Percentiles rank a stretch among this genome's conserved stretches.
Conservation (phyloP, 1,140 invertebrate species). For the Venustaconcha ellipsiformis region DNA sequence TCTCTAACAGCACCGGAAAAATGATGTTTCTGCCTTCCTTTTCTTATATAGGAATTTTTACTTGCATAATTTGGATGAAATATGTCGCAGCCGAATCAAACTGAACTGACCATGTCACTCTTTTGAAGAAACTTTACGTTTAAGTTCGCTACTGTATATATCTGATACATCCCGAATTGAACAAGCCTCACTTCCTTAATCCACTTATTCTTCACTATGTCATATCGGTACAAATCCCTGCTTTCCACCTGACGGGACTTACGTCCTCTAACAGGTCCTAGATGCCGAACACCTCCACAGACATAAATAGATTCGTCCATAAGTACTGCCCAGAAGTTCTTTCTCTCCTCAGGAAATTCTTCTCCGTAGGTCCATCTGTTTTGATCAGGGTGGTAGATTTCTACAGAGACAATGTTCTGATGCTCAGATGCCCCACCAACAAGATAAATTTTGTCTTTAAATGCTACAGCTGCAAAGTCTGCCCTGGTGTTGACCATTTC, state of each 20-base stretch:
- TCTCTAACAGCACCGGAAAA: too few relatives aligned
- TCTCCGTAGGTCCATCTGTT: conserved; percentile 50
- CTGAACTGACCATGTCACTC: conserved; percentile 45
- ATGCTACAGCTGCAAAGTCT: conserved; percentile 39
- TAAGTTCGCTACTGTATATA: conserved; percentile 37
- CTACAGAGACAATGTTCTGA: conserved; percentile 44
- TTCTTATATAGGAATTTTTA: too few relatives aligned
- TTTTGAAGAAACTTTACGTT: conserved; percentile 49
- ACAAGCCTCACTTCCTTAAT: conserved; percentile 41
- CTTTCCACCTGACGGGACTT: conserved; percentile 42
- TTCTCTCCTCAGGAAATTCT: conserved; percentile 58
- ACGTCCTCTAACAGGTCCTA: conserved; percentile 28
- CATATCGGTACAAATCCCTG: conserved; percentile 53
- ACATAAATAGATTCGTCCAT: conserved; percentile 45
- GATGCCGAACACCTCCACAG: conserved; percentile 46
- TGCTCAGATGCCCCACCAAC: conserved; percentile 44
- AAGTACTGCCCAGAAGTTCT: conserved; percentile 31
- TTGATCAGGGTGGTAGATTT: conserved; percentile 48
- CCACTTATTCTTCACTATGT: conserved; percentile 42
- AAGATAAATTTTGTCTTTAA: conserved; percentile 49
- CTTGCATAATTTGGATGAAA: too few relatives aligned
- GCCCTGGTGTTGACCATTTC: conserved; percentile 47
- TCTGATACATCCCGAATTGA: conserved; percentile 44
- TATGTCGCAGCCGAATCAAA: too few relatives aligned
- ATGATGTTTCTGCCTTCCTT: too few relatives aligned